Evolutionary conservation across 2,888 invertebrate genomes (phyloP).

Genomic region (Keiferia lycopersicella): DNA sequence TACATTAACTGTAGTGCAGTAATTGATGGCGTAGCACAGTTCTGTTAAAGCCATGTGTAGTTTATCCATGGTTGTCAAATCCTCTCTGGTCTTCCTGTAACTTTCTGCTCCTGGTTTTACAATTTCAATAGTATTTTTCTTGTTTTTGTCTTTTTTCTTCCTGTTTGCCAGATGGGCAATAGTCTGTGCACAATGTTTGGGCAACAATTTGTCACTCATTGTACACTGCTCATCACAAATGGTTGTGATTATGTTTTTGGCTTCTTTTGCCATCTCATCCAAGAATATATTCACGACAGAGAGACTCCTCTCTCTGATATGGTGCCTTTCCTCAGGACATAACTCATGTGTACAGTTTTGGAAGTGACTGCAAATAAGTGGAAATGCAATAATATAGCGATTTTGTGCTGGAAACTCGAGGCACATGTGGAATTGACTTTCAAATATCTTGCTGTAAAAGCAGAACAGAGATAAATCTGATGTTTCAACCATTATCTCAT

Average conservation of each 20-base stretch:
- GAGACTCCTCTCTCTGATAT: slow-evolving; percentile 96
- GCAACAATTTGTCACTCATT: slow-evolving; percentile 96
- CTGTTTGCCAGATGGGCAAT: slow-evolving; percentile 94
- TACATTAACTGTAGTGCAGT: slow-evolving; percentile 97
- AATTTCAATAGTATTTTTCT: slow-evolving; percentile 92
- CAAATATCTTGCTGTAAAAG: slow-evolving; percentile 98
- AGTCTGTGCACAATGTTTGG: slow-evolving; percentile 96
- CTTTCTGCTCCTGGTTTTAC: slow-evolving; percentile 98
- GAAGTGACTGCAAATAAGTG: slow-evolving; percentile 98
- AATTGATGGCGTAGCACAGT: slow-evolving; percentile 97
- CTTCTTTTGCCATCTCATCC: slow-evolving; percentile 99
- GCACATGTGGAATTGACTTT: slow-evolving; percentile 99
- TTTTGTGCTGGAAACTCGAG: slow-evolving; percentile 99
- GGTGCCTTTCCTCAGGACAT: slow-evolving; percentile 98
- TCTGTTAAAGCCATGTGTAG: slow-evolving; percentile 99
- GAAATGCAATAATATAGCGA: slow-evolving; percentile 98
- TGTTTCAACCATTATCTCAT: slow-evolving; percentile 97
- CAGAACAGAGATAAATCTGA: slow-evolving; percentile 99
- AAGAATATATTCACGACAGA: slow-evolving; percentile 98
- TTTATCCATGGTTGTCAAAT: slow-evolving; percentile 99
- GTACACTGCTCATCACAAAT: slow-evolving; percentile 99
- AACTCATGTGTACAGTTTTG: slow-evolving; percentile 98
- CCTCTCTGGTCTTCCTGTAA: slow-evolving; percentile 96
- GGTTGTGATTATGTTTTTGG: slow-evolving; percentile 98
- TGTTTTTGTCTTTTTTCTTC: slow-evolving; percentile 95